Percentiles rank a stretch among this genome's conserved stretches.
Evolutionary conservation across 2,113 vertebrate genomes (phyloP).

Genomic region (Bubo blakistoni): DNA sequence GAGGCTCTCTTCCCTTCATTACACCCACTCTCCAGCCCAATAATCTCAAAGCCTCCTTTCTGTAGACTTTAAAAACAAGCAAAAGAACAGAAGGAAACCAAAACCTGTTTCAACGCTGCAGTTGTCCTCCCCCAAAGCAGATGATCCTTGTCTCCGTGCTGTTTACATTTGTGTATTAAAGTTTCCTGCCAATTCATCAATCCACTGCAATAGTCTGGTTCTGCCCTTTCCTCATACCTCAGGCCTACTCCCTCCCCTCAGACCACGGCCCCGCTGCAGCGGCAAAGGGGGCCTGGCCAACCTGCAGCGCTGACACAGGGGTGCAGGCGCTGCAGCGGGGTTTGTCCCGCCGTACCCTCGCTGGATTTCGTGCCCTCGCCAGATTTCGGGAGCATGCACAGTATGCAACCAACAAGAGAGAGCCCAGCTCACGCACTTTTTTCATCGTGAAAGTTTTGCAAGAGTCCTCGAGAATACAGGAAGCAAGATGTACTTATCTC

Average conservation of each 20-base stretch:
- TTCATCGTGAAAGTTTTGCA: neutral
- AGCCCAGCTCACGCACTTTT: neutral
- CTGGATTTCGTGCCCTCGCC: neutral
- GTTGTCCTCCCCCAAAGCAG: neutral
- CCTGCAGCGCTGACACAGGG: rapidly evolving
- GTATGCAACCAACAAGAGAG: neutral
- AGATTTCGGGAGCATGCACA: neutral
- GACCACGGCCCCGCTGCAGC: rapidly evolving
- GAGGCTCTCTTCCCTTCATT: neutral
- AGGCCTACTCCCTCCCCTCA: neutral
- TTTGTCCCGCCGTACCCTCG: neutral
- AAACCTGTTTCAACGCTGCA: neutral
- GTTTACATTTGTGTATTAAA: neutral
- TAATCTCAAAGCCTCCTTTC: neutral
- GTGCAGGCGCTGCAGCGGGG: no score
- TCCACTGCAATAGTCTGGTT: neutral
- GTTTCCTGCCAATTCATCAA: neutral
- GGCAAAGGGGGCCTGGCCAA: neutral
- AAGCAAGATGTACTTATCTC: neutral
- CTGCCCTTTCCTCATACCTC: neutral
- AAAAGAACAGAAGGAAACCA: neutral
- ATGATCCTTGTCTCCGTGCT: neutral
- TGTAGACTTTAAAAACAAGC: neutral
- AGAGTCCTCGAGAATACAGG: neutral
- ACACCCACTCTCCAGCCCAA: neutral